These are phyloP conservation scores for Drosophila atroscutellata DNA, from an alignment of 2,888 invertebrate species.

Conservation along the genomic window DNA sequence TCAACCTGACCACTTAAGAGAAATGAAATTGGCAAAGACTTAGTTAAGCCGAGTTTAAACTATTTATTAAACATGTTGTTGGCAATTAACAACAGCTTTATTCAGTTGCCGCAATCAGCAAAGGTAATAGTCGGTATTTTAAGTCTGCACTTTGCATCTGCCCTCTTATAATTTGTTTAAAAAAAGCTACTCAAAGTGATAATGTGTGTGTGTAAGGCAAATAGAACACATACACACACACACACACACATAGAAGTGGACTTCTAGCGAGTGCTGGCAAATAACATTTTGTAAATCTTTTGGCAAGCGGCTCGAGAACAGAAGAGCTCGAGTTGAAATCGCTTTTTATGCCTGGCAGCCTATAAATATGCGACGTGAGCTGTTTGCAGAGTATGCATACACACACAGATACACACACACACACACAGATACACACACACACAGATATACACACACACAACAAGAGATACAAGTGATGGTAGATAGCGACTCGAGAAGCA, in stretches of 20 bases:
- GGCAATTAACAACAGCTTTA: neutral
- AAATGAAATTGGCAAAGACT: neutral
- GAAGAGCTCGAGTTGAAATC: conserved; percentile 66
- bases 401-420: conserved; percentile 12
- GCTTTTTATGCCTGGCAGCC: conserved; percentile 80
- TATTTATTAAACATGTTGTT: neutral
- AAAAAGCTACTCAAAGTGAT: conserved; percentile 10
- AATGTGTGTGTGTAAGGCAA: neutral
- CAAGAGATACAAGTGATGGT: conserved; percentile 8
- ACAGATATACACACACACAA: conserved; percentile 25
- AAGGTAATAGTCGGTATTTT: neutral
- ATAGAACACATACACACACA: conserved; percentile 7
- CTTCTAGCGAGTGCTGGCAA: conserved; percentile 35
- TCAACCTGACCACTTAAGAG: neutral
- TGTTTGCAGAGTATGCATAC: conserved; percentile 61
- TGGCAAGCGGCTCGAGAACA: conserved; percentile 62
- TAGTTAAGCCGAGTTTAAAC: neutral
- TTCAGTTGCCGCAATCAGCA: neutral
- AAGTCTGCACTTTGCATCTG: neutral
- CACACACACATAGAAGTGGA: neutral
- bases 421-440: conserved; percentile 15
- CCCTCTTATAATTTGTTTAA: neutral
- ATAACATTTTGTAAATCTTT: conserved; percentile 76
- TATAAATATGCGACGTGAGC: conserved; percentile 81
- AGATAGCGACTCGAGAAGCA: conserved; percentile 14